These are phyloP conservation scores for Gyps fulvus DNA, from an alignment of 2,113 vertebrate genomes.

Conservation along the genomic window DNA sequence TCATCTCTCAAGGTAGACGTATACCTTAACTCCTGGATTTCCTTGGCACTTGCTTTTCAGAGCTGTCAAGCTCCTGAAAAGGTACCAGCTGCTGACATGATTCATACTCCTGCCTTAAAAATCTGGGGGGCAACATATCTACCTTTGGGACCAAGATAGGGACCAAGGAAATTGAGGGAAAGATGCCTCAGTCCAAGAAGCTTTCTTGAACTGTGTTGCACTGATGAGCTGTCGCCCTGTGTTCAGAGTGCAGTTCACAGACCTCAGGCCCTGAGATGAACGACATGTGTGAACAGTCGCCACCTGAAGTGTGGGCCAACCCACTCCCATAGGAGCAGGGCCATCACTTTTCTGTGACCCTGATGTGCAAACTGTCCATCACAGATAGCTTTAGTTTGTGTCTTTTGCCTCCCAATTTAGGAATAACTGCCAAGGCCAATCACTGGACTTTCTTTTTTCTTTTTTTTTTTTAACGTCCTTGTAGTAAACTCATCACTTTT, in stretches of 20 bases:
- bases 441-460: neutral
- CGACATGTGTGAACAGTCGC: rapidly evolving
- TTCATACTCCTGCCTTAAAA: neutral
- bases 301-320: neutral
- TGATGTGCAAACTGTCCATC: neutral
- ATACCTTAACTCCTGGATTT: neutral
- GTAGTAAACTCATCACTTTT: neutral
- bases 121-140: neutral
- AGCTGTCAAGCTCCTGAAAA: neutral
- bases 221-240: too few species aligned
- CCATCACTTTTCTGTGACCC: neutral
- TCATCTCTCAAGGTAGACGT: neutral
- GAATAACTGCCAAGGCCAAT: neutral
- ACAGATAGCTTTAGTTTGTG: neutral
- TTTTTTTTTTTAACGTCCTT: neutral
- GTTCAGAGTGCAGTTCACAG: neutral
- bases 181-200: neutral
- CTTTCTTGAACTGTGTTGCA: neutral
- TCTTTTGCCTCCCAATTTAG: neutral
- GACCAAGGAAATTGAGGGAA: neutral
- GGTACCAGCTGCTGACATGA: neutral
- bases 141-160: neutral
- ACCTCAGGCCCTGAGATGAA: neutral
- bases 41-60: neutral
- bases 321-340: neutral